Base-by-base conservation (phyloP, 2,888 invertebrate genomes). In the Drosophila lacicola region DNA sequence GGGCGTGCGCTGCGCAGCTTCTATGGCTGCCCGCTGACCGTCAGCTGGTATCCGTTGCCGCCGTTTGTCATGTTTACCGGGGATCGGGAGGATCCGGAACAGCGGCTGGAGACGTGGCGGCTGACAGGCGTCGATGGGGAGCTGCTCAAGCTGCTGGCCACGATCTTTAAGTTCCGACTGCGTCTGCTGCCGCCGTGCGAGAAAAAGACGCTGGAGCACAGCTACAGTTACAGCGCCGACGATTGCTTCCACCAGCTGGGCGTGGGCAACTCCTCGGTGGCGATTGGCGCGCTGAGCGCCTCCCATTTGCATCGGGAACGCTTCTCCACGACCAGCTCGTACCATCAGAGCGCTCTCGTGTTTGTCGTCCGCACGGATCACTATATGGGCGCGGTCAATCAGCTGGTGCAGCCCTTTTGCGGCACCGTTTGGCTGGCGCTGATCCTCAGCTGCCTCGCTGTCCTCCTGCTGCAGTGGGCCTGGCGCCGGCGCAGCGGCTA, bases 41-140 rank as follows among this genome's bases (percentile, higher is more conserved):
- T 91, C 0, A 80, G 82, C 21, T 89, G 86, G 60, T 78, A 78
- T 17, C 58, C 71, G 0, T 1, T 80, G 33, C 67, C 77, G 9
- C 91, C 91, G 0, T 69, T 87, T 13, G 50, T 90, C 11, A 68
- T 41, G 6, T 91, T 91, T 42, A 0, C 61, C 0, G 91, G 92
- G 0, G 72, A 92, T 46, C 11, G 3, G 0, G 39, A 41, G 0
- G 80, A 88, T 62, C 61, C 78, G 0, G 67, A 64, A 4, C 70
- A 84, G 8, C 56, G 47, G 0, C 37, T 17, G 2, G 53, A 83
- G 41, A 63, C 25, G n/a, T 46, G 63, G 14, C 85, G 83, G 0
- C 66, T 91, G 0, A 58, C 50, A 1, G 92, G 92, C 2, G 72
- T 91, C 33, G 92, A 92, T 36, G 91, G 90, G 0, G 81, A 83